Evolutionary conservation across 2,888 invertebrate species (phyloP).

Genomic region (Cataglyphis altisquamis): DNA sequence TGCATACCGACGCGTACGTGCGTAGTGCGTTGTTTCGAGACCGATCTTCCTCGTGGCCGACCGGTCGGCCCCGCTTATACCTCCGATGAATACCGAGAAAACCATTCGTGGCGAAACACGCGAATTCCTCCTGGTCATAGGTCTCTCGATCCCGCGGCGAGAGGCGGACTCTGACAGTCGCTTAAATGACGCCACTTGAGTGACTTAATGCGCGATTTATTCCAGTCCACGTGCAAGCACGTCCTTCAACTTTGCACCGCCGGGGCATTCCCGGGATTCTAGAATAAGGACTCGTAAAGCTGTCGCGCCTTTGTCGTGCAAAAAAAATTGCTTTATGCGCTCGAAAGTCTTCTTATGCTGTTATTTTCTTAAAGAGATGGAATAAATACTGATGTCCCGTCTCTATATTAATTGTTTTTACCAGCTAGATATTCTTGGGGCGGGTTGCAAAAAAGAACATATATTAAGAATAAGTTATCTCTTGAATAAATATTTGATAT

Average conservation of each 20-base stretch:
- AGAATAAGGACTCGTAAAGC: conserved; percentile 44
- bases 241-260: conserved; percentile 59
- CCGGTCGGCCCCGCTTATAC: conserved; percentile 33
- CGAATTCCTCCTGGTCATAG: conserved; percentile 59
- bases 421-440: conserved; percentile 1
- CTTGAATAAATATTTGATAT: conserved; percentile 18
- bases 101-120: conserved; percentile 64
- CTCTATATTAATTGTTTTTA: conserved; percentile 31
- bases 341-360: conserved; percentile 20
- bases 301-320: conserved; percentile 19
- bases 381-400: conserved; percentile 3
- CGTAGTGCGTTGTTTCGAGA: conserved; percentile 62
- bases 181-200: conserved; percentile 24
- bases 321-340: conserved; percentile 37
- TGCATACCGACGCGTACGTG: conserved; percentile 68
- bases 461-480: neutral
- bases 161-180: conserved; percentile 31
- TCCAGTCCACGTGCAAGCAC: conserved; percentile 25
- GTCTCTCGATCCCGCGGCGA: conserved; percentile 52
- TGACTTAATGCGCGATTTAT: conserved; percentile 41
- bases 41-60: conserved; percentile 61
- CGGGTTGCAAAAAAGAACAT: neutral
- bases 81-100: conserved; percentile 55
- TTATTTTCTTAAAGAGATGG: conserved; percentile 10
- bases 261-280: conserved; percentile 40